These are phyloP conservation scores for Lithophane semibrunnea DNA, from an alignment of 2,888 invertebrate species.

Conservation along the genomic window DNA sequence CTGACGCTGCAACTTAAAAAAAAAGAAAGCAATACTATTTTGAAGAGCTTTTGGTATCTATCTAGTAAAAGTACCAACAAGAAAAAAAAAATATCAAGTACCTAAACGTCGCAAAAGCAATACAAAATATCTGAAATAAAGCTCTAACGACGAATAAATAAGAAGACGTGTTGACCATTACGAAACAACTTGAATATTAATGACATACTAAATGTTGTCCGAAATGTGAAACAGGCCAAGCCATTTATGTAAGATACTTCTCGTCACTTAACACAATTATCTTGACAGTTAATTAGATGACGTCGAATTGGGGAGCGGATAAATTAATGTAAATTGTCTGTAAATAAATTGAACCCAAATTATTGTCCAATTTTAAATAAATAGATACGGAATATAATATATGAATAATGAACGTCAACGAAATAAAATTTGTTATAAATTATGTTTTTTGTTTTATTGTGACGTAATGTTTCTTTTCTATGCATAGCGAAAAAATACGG, in stretches of 20 bases:
- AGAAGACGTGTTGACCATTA: constrained; percentile 43
- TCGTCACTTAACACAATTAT: constrained; percentile 58
- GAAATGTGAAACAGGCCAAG: constrained; percentile 50
- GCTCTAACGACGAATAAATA: constrained; percentile 39
- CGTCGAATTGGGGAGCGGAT: constrained; percentile 45
- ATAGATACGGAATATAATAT: constrained; percentile 62
- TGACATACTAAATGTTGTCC: constrained; percentile 49
- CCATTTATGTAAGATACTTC: constrained; percentile 46
- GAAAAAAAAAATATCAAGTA: neutral
- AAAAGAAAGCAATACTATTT: neutral
- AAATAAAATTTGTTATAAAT: constrained; percentile 75
- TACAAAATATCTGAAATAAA: constrained; percentile 14
- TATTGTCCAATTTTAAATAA: constrained; percentile 66
- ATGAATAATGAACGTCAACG: constrained; percentile 74
- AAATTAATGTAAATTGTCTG: constrained; percentile 61
- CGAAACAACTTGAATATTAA: constrained; percentile 55
- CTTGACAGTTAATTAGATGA: constrained; percentile 53
- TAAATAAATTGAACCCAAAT: constrained; percentile 66
- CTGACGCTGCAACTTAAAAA: neutral
- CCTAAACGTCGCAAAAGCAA: neutral
- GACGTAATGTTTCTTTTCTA: neutral
- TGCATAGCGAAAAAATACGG: neutral
- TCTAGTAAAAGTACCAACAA: neutral
- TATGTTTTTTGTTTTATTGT: constrained; percentile 55
- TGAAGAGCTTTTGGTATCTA: neutral